These are phyloP conservation scores for Timandra comae DNA, from an alignment of 2,888 invertebrate genomes.

Conservation along the genomic window DNA sequence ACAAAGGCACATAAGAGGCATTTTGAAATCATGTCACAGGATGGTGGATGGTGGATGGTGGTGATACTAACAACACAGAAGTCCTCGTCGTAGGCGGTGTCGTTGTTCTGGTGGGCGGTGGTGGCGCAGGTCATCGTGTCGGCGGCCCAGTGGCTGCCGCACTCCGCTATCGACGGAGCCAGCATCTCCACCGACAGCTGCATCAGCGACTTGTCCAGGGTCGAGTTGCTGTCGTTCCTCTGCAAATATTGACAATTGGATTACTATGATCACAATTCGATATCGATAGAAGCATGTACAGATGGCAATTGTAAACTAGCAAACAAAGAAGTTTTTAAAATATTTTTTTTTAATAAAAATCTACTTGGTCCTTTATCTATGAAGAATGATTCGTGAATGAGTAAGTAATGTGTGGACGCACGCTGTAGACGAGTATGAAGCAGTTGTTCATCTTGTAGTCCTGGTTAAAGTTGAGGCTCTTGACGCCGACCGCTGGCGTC, in stretches of 20 bases:
- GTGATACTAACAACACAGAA: conserved; percentile 45
- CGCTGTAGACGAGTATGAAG: conserved; percentile 48
- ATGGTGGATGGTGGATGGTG: background rate
- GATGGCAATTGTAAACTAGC: no score
- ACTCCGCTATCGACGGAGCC: conserved; percentile 30
- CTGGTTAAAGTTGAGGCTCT: conserved; percentile 24
- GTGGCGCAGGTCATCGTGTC: conserved; percentile 48
- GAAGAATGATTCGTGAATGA: no score
- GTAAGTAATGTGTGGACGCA: no score
- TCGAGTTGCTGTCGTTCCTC: conserved; percentile 30
- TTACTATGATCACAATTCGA: no score
- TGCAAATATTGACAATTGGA: no score
- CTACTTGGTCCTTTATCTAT: no score
- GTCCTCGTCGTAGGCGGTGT: conserved; percentile 25
- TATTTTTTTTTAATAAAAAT: no score
- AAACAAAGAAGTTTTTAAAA: no score
- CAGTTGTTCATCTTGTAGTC: conserved; percentile 37
- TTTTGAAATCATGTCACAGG: no score
- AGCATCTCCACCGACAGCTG: conserved; percentile 43
- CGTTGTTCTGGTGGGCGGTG: conserved; percentile 38
- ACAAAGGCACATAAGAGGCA: conserved; percentile 12
- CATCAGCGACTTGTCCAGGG: conserved; percentile 40
- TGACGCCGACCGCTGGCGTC: conserved; percentile 34
- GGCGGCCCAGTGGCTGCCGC: conserved; percentile 42
- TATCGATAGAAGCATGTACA: no score